Evolutionary conservation across 2,888 invertebrate genomes (phyloP).

Genomic region (Euzetes globulus): DNA sequence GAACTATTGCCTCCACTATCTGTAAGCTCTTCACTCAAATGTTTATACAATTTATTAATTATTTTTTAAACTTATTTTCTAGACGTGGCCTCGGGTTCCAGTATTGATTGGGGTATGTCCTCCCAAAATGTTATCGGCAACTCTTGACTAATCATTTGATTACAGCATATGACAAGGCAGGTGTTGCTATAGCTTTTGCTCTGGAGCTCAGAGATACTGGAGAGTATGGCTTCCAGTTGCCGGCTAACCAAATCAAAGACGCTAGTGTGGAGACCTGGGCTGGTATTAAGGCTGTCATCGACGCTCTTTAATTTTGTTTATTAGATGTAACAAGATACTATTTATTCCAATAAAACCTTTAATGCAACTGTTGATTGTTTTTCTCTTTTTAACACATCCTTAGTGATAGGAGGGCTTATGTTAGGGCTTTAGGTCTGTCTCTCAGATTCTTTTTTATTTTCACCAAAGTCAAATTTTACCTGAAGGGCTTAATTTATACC

Average conservation of each 20-base stretch:
- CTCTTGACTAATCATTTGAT: background rate
- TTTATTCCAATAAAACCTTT: background rate
- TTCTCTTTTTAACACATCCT: too few species aligned
- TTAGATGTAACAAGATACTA: background rate
- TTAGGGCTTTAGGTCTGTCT: too few species aligned
- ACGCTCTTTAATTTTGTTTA: background rate
- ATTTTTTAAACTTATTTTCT: background rate
- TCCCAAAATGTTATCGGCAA: background rate
- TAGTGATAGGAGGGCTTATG: too few species aligned
- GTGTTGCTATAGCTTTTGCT: constrained; percentile 40
- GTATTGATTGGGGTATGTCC: constrained; percentile 25
- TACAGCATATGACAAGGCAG: constrained; percentile 34
- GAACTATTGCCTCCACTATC: constrained; percentile 30
- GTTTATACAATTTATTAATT: too few species aligned
- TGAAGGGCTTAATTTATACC: too few species aligned
- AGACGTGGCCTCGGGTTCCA: constrained; percentile 32
- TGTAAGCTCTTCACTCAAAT: constrained; percentile 4
- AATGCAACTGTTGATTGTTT: too few species aligned
- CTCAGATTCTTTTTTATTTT: too few species aligned
- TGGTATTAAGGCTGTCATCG: constrained; percentile 38
- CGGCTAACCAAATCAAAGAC: constrained; percentile 41
- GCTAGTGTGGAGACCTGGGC: constrained; percentile 42
- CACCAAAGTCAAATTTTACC: too few species aligned
- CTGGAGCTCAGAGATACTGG: constrained; percentile 42
- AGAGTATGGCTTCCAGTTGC: constrained; percentile 41